These are phyloP conservation scores for Trichogramma evanescens DNA, from an alignment of 2,888 invertebrate genomes.

Conservation along the genomic window DNA sequence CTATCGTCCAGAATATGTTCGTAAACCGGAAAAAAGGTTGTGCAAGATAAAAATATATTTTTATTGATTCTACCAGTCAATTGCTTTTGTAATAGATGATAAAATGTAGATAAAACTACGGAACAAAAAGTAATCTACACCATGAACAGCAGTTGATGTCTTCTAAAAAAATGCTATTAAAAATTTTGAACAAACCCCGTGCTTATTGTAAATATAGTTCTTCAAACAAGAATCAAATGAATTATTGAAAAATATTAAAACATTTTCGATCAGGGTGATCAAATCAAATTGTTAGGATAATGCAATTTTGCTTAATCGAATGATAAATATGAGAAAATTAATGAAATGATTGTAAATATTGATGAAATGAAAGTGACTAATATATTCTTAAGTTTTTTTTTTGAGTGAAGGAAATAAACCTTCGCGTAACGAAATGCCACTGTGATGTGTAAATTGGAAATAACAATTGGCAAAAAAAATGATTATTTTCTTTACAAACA, in stretches of 20 bases:
- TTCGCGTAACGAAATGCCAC: constrained; percentile 8
- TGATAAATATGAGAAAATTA: constrained; percentile 12
- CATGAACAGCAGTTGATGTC: too few species aligned
- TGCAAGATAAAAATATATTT: constrained; percentile 22
- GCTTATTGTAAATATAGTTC: constrained; percentile 7
- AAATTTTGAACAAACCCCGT: neutral
- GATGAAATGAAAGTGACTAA: constrained; percentile 17
- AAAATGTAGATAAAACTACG: too few species aligned
- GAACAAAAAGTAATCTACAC: too few species aligned
- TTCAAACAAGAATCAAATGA: constrained; percentile 2
- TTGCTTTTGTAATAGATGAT: neutral
- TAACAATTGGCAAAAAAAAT: neutral
- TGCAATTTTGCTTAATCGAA: constrained; percentile 12
- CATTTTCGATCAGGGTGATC: neutral
- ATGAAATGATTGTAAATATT: constrained; percentile 18
- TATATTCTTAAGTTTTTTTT: constrained; percentile 11
- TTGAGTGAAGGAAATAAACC: constrained; percentile 2
- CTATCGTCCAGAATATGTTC: constrained; percentile 28
- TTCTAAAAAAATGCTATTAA: neutral
- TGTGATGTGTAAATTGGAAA: constrained; percentile 14
- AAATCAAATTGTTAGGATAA: constrained; percentile 4
- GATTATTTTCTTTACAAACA: constrained; percentile 2
- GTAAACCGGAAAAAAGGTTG: constrained; percentile 13
- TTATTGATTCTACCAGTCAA: constrained; percentile 21
- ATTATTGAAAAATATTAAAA: constrained; percentile 14